A percentile compares a stretch with the other conserved stretches of the same genome.
Evolutionary conservation across 2,888 invertebrate genomes (phyloP).

Genomic region (Teleogryllus oceanicus): DNA sequence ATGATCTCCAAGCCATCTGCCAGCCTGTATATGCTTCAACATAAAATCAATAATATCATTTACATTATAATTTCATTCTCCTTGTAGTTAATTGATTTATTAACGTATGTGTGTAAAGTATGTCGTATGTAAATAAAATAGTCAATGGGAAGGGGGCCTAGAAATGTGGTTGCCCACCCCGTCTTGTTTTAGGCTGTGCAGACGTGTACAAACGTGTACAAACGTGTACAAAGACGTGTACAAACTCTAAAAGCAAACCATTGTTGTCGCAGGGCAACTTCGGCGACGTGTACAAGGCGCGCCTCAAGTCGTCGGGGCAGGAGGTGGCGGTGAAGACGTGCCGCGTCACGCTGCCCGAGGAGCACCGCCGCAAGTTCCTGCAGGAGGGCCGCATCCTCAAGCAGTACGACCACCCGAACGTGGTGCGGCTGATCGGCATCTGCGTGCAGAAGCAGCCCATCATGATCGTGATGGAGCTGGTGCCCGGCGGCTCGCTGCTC

Average conservation of each 20-base stretch:
- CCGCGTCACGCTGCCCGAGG: conserved; percentile 87
- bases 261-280: conserved; percentile 77
- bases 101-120: too few species aligned
- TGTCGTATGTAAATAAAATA: too few species aligned
- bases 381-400: conserved; percentile 94
- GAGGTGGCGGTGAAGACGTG: conserved; percentile 97
- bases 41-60: too few species aligned
- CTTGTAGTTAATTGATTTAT: too few species aligned
- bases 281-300: conserved; percentile 93
- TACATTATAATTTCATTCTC: too few species aligned
- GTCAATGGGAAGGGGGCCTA: too few species aligned
- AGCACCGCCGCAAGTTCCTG: conserved; percentile 87
- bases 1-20: too few species aligned
- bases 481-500: conserved; percentile 85
- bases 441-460: conserved; percentile 97
- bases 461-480: conserved; percentile 98
- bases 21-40: too few species aligned
- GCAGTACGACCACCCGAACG: conserved; percentile 95
- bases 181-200: too few species aligned
- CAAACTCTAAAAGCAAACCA: background rate
- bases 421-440: conserved; percentile 93
- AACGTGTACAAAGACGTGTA: background rate
- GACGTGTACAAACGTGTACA: background rate
- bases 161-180: too few species aligned
- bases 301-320: conserved; percentile 73